phyloP scores from a whole-genome alignment of 2,113 vertebrate genomes.

The Dipodomys stephensi region DNA sequence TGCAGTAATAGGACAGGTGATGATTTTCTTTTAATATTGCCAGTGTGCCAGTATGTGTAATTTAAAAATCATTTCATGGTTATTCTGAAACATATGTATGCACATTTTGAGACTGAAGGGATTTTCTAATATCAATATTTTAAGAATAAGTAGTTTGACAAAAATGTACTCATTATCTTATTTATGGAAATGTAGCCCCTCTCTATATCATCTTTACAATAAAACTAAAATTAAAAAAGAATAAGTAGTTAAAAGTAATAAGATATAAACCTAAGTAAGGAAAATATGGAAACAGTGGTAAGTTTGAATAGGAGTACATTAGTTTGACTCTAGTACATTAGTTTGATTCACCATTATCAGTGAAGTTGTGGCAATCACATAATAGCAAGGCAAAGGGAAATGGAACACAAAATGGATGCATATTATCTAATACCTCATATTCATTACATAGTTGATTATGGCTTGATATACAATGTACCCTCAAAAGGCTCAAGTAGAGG shows the following conservation, averaged over 20 bases:
- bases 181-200: no score
- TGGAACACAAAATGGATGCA: neutral
- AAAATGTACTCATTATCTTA: no score
- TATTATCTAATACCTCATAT: neutral
- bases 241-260: neutral
- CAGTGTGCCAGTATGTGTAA: neutral
- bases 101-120: neutral
- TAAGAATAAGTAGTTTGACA: neutral
- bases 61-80: neutral
- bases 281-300: neutral
- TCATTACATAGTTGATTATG: neutral
- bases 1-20: neutral
- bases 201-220: no score
- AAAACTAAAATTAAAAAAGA: neutral
- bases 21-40: neutral
- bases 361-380: neutral
- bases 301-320: neutral
- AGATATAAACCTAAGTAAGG: neutral
- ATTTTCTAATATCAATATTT: neutral
- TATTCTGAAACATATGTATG: neutral
- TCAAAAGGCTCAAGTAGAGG: neutral
- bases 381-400: neutral
- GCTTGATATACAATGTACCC: neutral
- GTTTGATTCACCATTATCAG: neutral
- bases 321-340: neutral